Base-by-base conservation (phyloP, 2,113 vertebrate genomes). In the Ginglymostoma cirratum region DNA sequence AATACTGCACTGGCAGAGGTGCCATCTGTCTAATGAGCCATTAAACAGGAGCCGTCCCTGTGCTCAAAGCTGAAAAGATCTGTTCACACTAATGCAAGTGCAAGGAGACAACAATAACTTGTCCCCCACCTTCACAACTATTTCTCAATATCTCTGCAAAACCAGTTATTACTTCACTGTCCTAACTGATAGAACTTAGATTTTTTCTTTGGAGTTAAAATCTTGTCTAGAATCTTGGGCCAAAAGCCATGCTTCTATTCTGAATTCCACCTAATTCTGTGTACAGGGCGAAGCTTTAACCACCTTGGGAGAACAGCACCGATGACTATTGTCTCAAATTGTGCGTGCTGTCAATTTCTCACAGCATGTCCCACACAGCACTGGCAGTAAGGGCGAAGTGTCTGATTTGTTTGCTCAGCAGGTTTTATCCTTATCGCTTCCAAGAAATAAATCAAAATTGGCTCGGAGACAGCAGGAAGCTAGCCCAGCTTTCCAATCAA, bases 401-500 rank as follows among this genome's bases (percentile, higher is more conserved):
- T 48, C 42, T 42, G n/a, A 48, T 72, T 72, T 95, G 42, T 95
- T 72, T 95, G 66, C 66, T 48, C 93, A 95, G 69, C 23, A 76
- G 69, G 67, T 48, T 30, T 85, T 72, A 45, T 24, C 72, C 94
- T 95, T 72, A 52, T 3, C 24, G 69, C 42, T 72, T 72, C 67
- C 69, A 76, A 95, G 66, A 76, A 76, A 76, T 76, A 95, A 95
- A 76, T 70, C 69, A 95, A 95, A 72, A 95, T 17, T 38, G 94
- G 70, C 69, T 95, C 69, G 15, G 34, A 34, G 52, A 52, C 38
- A 95, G 45, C 94, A 72, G 42, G 69, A 24, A 19, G 38, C 7
- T 2, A 48, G 67, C 67, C 45, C 67, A 52, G 69, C 52, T 95
- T 72, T 95, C 93, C 67, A 72, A 94, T 94, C 93, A 94, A 95